Base-by-base conservation (phyloP, 2,888 invertebrate genomes). In the Hecatera dysodea region DNA sequence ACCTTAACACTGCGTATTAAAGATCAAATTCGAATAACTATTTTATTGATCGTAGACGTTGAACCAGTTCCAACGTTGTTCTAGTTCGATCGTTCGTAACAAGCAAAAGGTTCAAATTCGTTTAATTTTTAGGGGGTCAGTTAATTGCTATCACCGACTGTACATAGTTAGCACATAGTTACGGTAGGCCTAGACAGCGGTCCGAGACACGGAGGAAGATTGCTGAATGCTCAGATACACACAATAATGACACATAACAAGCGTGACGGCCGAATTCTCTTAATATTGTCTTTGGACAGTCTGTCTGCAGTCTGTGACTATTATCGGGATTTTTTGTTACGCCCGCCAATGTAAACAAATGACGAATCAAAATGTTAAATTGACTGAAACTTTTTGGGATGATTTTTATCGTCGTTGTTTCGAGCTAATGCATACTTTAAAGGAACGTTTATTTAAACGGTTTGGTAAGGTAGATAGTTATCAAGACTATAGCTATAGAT, bases 221-320 rank as follows among this genome's bases (percentile, higher is more conserved):
- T 89, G 87, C 86, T 84, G 85, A 85, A 84, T 87, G 85, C 81
- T 83, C 81, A 79, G 86, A 78, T 87, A 84, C 78, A 84, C 83
- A 85, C 81, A 69, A 66, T 88, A 85, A 90, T 86, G 82, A 81
- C 73, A 83, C 68, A 87, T 87, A 90, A 88, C 85, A 82, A 86
- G 82, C 83, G 82, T 87, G 87, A 90, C 91, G n/a, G n/a, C n/a
- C n/a, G 84, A 88, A 90, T 91, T 82, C 83, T 74, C 77, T 72
- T 84, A 83, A 86, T 86, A 80, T 76, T 80, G 69, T 66, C 64
- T 80, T 72, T 66, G 71, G 48, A 22, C 17, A 29, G 65, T 72
- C 77, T 72, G 68, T 36, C 17, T 27, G 48, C 24, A 39, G 66
- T 65, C 59, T 68, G 48, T 52, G 69, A 39, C 64, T 46, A 73